Conservation (phyloP, 1,140 invertebrate genomes). For the Aphaenogaster rudis region DNA sequence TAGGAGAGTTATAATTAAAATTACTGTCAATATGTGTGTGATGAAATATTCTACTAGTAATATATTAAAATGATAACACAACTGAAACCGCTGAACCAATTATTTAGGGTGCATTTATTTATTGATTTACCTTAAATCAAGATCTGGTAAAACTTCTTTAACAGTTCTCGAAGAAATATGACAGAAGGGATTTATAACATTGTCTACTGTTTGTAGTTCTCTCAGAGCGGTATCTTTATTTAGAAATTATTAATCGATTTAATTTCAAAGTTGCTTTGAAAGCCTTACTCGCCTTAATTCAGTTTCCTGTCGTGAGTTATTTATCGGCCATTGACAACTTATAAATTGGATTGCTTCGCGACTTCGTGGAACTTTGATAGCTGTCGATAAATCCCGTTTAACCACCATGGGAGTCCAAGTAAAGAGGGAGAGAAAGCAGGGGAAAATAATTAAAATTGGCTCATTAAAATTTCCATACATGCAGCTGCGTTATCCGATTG, state of each 20-base stretch:
- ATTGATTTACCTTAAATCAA: not conserved
- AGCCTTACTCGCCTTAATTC: conserved; percentile 37
- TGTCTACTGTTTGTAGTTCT: not conserved
- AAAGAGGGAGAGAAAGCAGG: not conserved
- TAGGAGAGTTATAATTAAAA: not conserved
- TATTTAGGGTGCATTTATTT: not conserved
- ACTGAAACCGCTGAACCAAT: not conserved
- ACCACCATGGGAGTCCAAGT: conserved; percentile 34
- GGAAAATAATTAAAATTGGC: conserved; percentile 63
- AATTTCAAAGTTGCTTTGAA: conserved; percentile 43
- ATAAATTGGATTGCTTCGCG: conserved; percentile 62
- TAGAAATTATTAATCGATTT: conserved; percentile 48
- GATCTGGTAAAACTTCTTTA: not conserved
- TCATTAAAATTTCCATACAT: conserved; percentile 60
- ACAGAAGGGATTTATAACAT: not conserved
- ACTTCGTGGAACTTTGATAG: conserved; percentile 54
- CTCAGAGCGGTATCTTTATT: conserved; percentile 4
- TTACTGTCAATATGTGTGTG: not conserved
- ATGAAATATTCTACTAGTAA: not conserved
- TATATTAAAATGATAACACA: not conserved
- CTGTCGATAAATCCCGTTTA: conserved; percentile 61
- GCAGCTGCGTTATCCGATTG: conserved; percentile 44
- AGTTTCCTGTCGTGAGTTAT: conserved; percentile 51
- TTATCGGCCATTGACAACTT: conserved; percentile 62
- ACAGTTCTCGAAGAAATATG: not conserved